Conservation (phyloP, 2,797 vertebrate genomes). For the Hapalemur alaotrensis region DNA sequence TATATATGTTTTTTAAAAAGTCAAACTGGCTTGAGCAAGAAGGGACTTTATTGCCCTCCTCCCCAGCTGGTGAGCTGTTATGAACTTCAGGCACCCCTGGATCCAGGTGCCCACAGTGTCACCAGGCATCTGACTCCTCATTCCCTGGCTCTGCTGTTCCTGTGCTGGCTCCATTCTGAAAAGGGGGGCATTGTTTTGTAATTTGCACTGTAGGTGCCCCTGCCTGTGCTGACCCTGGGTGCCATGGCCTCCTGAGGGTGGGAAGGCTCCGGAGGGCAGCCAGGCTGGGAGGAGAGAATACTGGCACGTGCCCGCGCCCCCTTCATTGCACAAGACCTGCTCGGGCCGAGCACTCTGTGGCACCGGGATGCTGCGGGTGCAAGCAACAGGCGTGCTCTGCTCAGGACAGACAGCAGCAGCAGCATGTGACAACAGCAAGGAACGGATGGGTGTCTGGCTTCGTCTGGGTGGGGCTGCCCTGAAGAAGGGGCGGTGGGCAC, state of each 20-base stretch:
- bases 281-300: not conserved
- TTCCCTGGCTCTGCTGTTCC: not conserved
- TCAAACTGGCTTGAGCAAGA: not conserved
- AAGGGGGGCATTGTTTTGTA: not conserved
- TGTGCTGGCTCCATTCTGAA: not conserved
- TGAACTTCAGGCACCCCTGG: not conserved
- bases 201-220: not conserved
- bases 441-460: not conserved
- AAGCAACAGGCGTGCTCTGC: too few relatives aligned
- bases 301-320: not conserved
- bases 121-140: not conserved
- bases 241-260: not conserved
- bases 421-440: not conserved
- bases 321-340: not conserved
- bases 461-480: not conserved
- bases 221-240: not conserved
- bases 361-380: rapidly evolving
- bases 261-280: not conserved
- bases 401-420: rapidly evolving
- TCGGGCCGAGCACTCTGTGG: not conserved
- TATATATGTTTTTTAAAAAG: not conserved
- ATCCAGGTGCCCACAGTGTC: not conserved
- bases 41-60: too few relatives aligned
- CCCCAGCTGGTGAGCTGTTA: rapidly evolving
- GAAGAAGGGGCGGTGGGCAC: not conserved